These are phyloP conservation scores for Oscheius myriophilus DNA, from an alignment of 2,888 invertebrate species.

Conservation along the genomic window DNA sequence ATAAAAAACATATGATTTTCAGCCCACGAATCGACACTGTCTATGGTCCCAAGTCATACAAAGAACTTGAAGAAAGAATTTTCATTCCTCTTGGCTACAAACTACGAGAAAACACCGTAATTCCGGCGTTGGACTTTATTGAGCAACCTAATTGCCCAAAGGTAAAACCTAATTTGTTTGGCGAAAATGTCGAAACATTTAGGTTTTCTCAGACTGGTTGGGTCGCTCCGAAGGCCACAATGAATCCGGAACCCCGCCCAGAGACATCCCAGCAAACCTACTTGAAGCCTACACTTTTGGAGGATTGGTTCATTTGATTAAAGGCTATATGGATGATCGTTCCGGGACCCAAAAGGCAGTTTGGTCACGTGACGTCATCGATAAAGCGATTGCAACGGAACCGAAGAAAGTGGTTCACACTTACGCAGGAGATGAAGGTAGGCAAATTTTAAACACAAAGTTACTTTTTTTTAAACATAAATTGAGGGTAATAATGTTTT, in stretches of 20 bases:
- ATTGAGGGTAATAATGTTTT: too few species aligned
- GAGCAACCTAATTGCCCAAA: conserved; percentile 11
- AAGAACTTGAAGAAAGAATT: not conserved
- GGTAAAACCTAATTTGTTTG: not conserved
- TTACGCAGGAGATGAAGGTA: too few species aligned
- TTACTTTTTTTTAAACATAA: too few species aligned
- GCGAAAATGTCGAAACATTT: not conserved
- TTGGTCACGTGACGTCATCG: conserved; percentile 5
- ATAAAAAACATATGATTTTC: too few species aligned
- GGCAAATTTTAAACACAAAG: too few species aligned
- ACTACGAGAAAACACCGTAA: conserved; percentile 9
- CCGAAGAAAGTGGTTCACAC: too few species aligned
- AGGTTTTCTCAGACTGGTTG: conserved; percentile 22
- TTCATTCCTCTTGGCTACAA: conserved; percentile 17
- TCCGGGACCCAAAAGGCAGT: conserved; percentile 10
- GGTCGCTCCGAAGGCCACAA: conserved; percentile 1
- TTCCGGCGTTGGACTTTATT: conserved; percentile 18
- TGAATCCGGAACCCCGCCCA: conserved; percentile 12
- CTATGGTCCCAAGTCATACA: not conserved
- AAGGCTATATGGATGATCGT: conserved; percentile 24
- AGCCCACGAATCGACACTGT: too few species aligned
- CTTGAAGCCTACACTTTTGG: not conserved
- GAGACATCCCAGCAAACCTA: conserved; percentile 2
- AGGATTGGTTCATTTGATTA: conserved; percentile 10
- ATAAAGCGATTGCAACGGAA: not conserved